Evolutionary conservation across 2,797 vertebrate species (phyloP).

Genomic region (Ctenosaura bakeri): DNA sequence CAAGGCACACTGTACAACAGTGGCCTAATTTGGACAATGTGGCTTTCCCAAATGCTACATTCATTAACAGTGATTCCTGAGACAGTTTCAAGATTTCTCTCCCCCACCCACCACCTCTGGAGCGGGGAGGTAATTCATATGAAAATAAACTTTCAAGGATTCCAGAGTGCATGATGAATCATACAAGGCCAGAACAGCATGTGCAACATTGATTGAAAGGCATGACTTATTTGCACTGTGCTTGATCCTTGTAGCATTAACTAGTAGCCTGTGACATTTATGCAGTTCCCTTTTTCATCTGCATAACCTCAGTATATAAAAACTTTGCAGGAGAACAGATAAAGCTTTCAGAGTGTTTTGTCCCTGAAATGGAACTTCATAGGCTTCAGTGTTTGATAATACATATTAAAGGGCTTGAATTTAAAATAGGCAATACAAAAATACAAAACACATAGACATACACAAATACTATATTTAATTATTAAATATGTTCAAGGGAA

Average conservation of each 20-base stretch:
- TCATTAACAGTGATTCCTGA: conserved; percentile 60
- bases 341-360: conserved; percentile 47
- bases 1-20: conserved; percentile 53
- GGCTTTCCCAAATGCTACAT: conserved; percentile 48
- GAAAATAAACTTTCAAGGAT: conserved; percentile 57
- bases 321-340: conserved; percentile 47
- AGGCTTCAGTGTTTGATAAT: conserved; percentile 24
- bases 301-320: conserved; percentile 39
- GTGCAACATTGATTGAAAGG: conserved; percentile 45
- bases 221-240: conserved; percentile 64
- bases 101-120: background rate
- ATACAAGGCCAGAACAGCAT: conserved; percentile 53
- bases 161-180: conserved; percentile 47
- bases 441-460: background rate
- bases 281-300: conserved; percentile 57
- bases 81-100: conserved; percentile 51
- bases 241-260: conserved; percentile 43
- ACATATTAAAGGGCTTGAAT: conserved; percentile 13
- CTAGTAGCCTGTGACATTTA: conserved; percentile 58
- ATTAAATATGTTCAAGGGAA: background rate
- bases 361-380: conserved; percentile 9
- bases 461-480: too few relatives aligned
- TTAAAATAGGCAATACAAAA: conserved; percentile 7
- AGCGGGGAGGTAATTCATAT: conserved; percentile 45
- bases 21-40: conserved; percentile 38